A percentile compares a stretch with the other conserved stretches of the same genome.
phyloP scores from a whole-genome alignment of 2,888 invertebrate species.

The Celastrina argiolus region DNA sequence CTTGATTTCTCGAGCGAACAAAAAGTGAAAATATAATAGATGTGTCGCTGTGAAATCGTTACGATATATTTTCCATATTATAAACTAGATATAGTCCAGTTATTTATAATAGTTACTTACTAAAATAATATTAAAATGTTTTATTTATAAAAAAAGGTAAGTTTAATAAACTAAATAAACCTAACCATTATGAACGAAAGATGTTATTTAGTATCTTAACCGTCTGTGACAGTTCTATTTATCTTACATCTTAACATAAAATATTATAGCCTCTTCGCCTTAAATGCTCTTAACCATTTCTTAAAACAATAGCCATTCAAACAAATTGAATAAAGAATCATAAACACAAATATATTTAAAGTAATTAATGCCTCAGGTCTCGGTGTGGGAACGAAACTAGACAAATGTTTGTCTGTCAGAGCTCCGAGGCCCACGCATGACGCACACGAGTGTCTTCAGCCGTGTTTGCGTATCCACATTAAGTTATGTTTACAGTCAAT shows the following conservation, averaged over 20 bases:
- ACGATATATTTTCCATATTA: no score
- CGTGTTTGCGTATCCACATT: slow-evolving; percentile 25
- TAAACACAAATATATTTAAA: slow-evolving; percentile 24
- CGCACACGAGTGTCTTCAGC: slow-evolving; percentile 23
- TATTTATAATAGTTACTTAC: no score
- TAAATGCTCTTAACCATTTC: not conserved
- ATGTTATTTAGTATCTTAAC: no score
- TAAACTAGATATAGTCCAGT: no score
- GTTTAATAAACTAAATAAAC: no score
- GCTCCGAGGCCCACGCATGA: slow-evolving; percentile 29
- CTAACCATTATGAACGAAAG: no score
- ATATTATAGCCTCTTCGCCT: no score
- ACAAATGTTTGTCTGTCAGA: slow-evolving; percentile 34
- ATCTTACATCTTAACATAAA: no score
- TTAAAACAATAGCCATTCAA: slow-evolving; percentile 9
- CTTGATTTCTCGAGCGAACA: not conserved
- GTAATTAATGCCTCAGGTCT: slow-evolving; percentile 18
- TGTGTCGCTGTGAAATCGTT: not conserved
- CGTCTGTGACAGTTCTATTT: no score
- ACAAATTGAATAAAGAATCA: slow-evolving; percentile 17
- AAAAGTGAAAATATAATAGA: not conserved
- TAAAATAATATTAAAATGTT: no score
- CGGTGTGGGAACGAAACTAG: slow-evolving; percentile 27
- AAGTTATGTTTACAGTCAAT: slow-evolving; percentile 26
- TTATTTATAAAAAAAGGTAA: no score